Base-by-base conservation (phyloP, 2,113 vertebrate genomes). In the Petaurus breviceps region DNA sequence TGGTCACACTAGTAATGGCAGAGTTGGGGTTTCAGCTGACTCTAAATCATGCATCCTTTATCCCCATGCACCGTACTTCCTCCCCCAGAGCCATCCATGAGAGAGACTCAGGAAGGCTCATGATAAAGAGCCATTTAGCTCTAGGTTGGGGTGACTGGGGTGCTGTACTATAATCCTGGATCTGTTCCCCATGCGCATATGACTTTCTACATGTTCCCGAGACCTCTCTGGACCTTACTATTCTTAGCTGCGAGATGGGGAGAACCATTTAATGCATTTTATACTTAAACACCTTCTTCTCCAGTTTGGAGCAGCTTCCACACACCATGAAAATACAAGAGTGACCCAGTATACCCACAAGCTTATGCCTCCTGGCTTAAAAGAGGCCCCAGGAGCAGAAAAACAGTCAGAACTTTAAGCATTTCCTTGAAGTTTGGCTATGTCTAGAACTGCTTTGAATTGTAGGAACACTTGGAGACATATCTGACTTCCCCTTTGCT, bases 301-400 rank as follows among this genome's bases (percentile, higher is more conserved):
- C 51, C 92, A 93, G 90, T 50, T 96, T 93, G 95, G 61, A 93
- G 93, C 47, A 9, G 93, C 92, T 5, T 25, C 54, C 55, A 25
- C 9, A 61, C 53, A 47, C 43, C 6, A 54, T 49, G 54, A 92
- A 52, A 93, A 92, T 49, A 9, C 0, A 1, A 57, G 14, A 52
- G 6, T 43, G 89, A 77, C 94, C 37, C 51, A 96, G 50, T 92
- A 77, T 19, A 95, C 92, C 57, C 19, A 43, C 2, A 90, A 90
- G 31, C 50, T 37, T 1, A 0, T 61, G 68, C 95, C 8, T 8
- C 50, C 68, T 47, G 68, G 51, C 61, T 84, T 51, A 61, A 84
- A 49, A 84, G 92, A 54, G 94, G 95, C 92, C 2, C 14, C 0
- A 49, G 52, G 51, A 95, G 96, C 95, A 94, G 97, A 96, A 98